Evolutionary conservation across 2,797 vertebrate genomes (phyloP), one percentile per base, ranked within the genome.

Genomic region (Hephaestus fuliginosus): DNA sequence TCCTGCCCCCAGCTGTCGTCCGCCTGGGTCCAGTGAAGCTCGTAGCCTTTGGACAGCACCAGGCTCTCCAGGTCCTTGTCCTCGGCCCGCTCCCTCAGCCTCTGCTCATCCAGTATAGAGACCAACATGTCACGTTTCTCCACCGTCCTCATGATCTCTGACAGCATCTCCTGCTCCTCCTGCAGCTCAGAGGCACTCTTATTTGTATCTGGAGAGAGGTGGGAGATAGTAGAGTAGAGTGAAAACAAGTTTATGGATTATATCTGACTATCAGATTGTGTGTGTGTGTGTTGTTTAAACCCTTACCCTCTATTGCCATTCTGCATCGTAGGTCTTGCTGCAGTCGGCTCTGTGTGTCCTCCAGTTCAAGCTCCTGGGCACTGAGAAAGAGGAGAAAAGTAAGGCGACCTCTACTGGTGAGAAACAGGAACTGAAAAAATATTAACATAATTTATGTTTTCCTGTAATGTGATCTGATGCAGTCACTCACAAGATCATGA

Each of bases 281-380:
- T 60, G 6, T 28, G 13, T 49, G 15, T 12, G 10, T 12, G 28
- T 4, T 33, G 30, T 33, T 33, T 3, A 33, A 33, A 67, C 13
- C 78, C 95, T 94, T 88, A 99, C 98, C 97, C 30, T 97, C 95
- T 43, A 86, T 83, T 41, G 95, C 86, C 96, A 98, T 97, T 82
- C 95, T 95, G 76, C 90, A 86, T 55, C 97, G 94, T 28, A 97
- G 93, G 44, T 96, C 96, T 80, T 97, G 96, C 80, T 98, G 96
- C 85, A 97, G 86, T 70, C 93, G 95, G 89, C 97, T 97, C 90
- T 99, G 98, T 10, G 96, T 96, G 90, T 99, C 98, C 89, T 98
- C 96, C 76, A 98, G 61, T 80, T 99, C 97, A 25, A 99, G 94
- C 77, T 99, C 97, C 85, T 96, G 96, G 81, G 98, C 97, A 84